A percentile compares a stretch with the other conserved stretches of the same genome.
These are phyloP conservation scores for Psix sp. DNA, from an alignment of 1,140 invertebrate species.

Conservation along the genomic window DNA sequence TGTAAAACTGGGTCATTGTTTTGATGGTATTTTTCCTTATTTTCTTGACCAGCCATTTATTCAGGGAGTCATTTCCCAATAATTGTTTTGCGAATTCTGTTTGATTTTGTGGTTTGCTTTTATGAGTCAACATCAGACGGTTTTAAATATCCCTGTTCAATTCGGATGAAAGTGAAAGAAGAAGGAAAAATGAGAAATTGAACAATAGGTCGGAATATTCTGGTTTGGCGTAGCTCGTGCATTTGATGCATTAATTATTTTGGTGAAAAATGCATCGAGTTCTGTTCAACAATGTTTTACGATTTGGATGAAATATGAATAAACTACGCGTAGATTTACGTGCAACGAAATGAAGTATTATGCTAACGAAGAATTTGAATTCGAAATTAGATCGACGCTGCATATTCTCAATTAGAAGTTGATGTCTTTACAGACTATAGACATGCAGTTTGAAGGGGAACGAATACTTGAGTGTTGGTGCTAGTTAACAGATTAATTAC, in stretches of 20 bases:
- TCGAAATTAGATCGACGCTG: constrained; percentile 65
- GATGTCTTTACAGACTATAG: constrained; percentile 57
- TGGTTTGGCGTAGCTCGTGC: too few relatives aligned
- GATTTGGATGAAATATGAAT: constrained; percentile 19
- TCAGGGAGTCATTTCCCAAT: too few relatives aligned
- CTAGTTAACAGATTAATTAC: constrained; percentile 66
- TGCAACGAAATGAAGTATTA: constrained; percentile 56
- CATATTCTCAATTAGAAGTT: constrained; percentile 62
- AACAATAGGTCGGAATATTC: constrained; percentile 20
- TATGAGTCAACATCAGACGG: too few relatives aligned
- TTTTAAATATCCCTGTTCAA: too few relatives aligned
- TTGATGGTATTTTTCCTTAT: too few relatives aligned
- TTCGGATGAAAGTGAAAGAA: too few relatives aligned
- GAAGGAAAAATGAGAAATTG: constrained; percentile 6
- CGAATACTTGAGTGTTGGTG: constrained; percentile 46
- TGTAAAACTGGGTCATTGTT: too few relatives aligned
- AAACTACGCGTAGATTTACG: constrained; percentile 23
- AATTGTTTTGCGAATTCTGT: too few relatives aligned
- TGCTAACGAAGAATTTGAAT: constrained; percentile 63
- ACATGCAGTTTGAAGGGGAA: constrained; percentile 62
- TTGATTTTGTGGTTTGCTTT: too few relatives aligned
- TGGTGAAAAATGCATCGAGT: constrained; percentile 7
- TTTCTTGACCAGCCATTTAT: too few relatives aligned
- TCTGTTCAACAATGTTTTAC: constrained; percentile 16
- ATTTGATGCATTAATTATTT: constrained; percentile 39